Evolutionary conservation across 2,888 invertebrate genomes (phyloP).

Genomic region (Eledone cirrhosa): DNA sequence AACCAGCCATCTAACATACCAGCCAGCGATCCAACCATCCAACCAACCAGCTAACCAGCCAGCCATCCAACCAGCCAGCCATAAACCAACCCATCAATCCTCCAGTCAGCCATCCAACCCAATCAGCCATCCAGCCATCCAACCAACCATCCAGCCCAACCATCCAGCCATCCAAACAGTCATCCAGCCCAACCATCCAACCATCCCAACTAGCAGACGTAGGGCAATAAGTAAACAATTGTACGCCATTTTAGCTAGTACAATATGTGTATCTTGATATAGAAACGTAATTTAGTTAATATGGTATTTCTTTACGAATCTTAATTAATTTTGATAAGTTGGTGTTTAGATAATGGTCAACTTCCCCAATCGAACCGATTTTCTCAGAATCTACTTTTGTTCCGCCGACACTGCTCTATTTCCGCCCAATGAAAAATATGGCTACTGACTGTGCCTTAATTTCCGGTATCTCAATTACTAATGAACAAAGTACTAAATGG

Average conservation of each 20-base stretch:
- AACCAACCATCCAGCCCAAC: background rate
- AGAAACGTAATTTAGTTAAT: slow-evolving; percentile 26
- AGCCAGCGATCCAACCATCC: too few species aligned
- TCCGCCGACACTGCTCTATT: slow-evolving; percentile 20
- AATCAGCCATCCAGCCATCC: background rate
- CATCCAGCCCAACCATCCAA: too few species aligned
- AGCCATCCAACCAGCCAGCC: too few species aligned
- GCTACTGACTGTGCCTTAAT: slow-evolving; percentile 2
- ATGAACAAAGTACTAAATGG: background rate
- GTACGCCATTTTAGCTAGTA: too few species aligned
- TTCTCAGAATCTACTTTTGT: slow-evolving; percentile 15
- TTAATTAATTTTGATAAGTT: slow-evolving; percentile 26
- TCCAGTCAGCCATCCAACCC: too few species aligned
- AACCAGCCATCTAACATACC: too few species aligned
- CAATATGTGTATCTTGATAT: slow-evolving; percentile 25
- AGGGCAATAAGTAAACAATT: too few species aligned
- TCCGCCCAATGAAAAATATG: slow-evolving; percentile 4
- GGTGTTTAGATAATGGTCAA: slow-evolving; percentile 26
- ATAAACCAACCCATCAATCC: too few species aligned
- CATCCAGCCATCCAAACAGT: too few species aligned
- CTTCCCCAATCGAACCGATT: slow-evolving; percentile 17
- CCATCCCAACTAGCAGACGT: too few species aligned
- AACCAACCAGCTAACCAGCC: too few species aligned
- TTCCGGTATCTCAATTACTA: slow-evolving; percentile 20
- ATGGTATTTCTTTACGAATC: slow-evolving; percentile 8